A percentile compares a stretch with the other conserved stretches of the same genome.
Evolutionary conservation across 2,797 vertebrate genomes (phyloP).

Genomic region (Poecilia gillii): DNA sequence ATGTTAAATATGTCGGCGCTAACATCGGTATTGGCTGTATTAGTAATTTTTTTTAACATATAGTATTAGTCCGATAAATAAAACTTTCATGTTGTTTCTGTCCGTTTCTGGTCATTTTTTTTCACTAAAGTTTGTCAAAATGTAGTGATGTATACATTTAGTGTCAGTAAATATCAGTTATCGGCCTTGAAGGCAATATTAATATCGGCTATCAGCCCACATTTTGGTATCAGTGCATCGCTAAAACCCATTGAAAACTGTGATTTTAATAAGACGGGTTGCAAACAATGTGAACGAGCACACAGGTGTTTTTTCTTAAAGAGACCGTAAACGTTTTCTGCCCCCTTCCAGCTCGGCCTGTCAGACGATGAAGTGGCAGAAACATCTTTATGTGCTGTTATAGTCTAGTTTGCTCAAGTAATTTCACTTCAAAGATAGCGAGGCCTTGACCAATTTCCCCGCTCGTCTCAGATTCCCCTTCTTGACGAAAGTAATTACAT

Average conservation of each 20-base stretch:
- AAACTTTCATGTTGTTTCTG: no score
- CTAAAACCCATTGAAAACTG: neutral
- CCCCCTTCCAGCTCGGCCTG: neutral
- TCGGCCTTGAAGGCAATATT: no score
- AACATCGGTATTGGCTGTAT: no score
- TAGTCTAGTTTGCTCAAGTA: constrained; percentile 58
- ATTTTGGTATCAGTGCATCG: no score
- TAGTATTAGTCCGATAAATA: no score
- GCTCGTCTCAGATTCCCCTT: constrained; percentile 66
- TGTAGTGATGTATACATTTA: no score
- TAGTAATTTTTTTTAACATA: no score
- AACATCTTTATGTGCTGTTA: neutral
- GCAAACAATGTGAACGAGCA: neutral
- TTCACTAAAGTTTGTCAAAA: no score
- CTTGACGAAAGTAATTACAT: constrained; percentile 68
- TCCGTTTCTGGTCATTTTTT: no score
- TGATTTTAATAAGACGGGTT: neutral
- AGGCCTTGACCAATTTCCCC: constrained; percentile 67
- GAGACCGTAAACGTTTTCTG: neutral
- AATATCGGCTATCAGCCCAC: no score
- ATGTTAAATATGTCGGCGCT: neutral
- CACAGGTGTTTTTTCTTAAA: neutral
- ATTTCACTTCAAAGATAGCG: constrained; percentile 70
- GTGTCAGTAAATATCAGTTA: no score
- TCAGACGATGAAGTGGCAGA: neutral